Percentiles rank a stretch among this genome's conserved stretches.
Conservation (phyloP, 2,888 invertebrate genomes). For the Geotrupes spiniger region DNA sequence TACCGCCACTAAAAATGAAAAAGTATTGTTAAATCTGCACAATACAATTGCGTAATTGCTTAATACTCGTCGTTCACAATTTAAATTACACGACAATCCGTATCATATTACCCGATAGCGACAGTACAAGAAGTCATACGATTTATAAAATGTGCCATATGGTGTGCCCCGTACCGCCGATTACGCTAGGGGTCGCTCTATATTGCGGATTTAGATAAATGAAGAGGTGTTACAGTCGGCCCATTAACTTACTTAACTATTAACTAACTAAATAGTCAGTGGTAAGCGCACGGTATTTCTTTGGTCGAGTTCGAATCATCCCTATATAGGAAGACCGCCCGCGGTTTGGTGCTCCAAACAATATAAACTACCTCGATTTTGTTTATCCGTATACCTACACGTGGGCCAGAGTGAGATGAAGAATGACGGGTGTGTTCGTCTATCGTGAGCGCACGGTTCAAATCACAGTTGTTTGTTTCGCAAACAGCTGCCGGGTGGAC, state of each 20-base stretch:
- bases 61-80: slow-evolving; percentile 4
- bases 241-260: slow-evolving; percentile 23
- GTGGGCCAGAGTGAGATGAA: background rate
- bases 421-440: slow-evolving; percentile 6
- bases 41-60: too few relatives aligned
- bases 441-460: slow-evolving; percentile 7
- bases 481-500: slow-evolving; percentile 33
- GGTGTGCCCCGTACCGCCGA: slow-evolving; percentile 27
- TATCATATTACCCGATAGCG: slow-evolving; percentile 16
- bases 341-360: slow-evolving; percentile 35
- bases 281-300: slow-evolving; percentile 19
- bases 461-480: slow-evolving; percentile 34
- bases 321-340: slow-evolving; percentile 36
- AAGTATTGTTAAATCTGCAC: too few relatives aligned
- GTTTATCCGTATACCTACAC: slow-evolving; percentile 5
- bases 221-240: slow-evolving; percentile 43
- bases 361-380: slow-evolving; percentile 30
- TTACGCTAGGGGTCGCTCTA: slow-evolving; percentile 35
- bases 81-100: slow-evolving; percentile 18
- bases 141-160: slow-evolving; percentile 32
- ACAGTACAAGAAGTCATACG: slow-evolving; percentile 28
- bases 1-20: too few relatives aligned
- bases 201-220: slow-evolving; percentile 45
- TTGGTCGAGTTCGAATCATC: slow-evolving; percentile 31
- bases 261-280: slow-evolving; percentile 15